Percentiles rank a stretch among this genome's conserved stretches.
These are phyloP conservation scores for Istiophorus platypterus DNA, from an alignment of 2,113 vertebrate species.

Conservation along the genomic window DNA sequence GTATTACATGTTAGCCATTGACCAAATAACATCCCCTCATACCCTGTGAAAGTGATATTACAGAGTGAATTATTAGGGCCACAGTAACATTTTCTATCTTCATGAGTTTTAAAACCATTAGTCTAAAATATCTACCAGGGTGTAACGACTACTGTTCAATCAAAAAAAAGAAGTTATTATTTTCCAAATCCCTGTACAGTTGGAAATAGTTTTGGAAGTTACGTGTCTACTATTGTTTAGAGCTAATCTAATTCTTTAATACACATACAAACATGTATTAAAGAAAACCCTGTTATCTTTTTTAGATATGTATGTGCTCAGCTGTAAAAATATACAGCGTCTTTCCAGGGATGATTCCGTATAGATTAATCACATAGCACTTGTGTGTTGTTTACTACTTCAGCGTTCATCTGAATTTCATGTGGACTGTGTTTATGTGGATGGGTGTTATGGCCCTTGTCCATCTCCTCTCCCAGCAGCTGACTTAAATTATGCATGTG, in stretches of 20 bases:
- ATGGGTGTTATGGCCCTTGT: conserved; percentile 45
- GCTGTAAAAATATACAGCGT: background rate
- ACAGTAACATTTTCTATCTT: background rate
- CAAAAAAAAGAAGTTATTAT: background rate
- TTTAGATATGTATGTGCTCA: background rate
- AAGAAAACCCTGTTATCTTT: background rate
- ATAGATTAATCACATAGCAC: conserved; percentile 11
- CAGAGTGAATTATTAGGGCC: no score
- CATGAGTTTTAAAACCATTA: background rate
- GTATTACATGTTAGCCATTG: background rate
- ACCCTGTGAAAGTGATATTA: no score
- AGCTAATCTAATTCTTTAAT: background rate
- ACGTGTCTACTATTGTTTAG: background rate
- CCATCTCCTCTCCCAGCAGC: conserved; percentile 46
- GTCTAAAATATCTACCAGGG: background rate
- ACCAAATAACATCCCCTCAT: background rate
- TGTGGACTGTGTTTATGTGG: conserved; percentile 48
- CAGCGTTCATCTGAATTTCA: conserved; percentile 41
- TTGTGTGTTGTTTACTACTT: conserved; percentile 8
- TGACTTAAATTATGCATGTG: conserved; percentile 72
- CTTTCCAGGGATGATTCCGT: background rate
- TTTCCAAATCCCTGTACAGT: background rate
- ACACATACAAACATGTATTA: background rate
- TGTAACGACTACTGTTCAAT: background rate
- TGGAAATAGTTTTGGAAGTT: background rate